phyloP scores from a whole-genome alignment of 2,797 vertebrate genomes.

The Enteromius viviparus region DNA sequence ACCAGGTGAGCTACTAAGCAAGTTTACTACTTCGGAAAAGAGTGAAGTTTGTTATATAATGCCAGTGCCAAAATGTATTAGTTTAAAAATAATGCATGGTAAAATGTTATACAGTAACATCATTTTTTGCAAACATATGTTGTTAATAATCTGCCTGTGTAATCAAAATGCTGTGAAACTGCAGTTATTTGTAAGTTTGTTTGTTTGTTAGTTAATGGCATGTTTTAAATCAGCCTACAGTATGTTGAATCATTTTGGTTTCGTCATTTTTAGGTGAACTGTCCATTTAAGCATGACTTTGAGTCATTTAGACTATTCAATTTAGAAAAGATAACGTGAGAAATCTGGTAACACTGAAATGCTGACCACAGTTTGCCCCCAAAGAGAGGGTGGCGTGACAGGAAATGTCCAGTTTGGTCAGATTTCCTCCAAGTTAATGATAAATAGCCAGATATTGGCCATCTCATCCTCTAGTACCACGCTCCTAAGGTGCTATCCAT shows the following conservation, averaged over 20 bases:
- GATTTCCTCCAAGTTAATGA: constrained; percentile 65
- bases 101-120: background rate
- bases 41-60: background rate
- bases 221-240: background rate
- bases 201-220: background rate
- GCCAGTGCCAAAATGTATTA: background rate
- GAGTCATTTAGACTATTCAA: constrained; percentile 56
- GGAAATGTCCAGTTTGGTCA: constrained; percentile 40
- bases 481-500: constrained; percentile 68
- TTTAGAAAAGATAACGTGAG: too few species aligned
- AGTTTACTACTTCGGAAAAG: background rate
- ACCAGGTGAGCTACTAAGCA: background rate
- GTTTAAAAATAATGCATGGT: background rate
- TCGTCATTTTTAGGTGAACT: background rate
- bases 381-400: constrained; percentile 32
- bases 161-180: background rate
- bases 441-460: constrained; percentile 67
- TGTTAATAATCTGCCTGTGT: background rate
- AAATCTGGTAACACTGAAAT: constrained; percentile 70
- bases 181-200: background rate
- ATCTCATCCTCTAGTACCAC: constrained; percentile 67
- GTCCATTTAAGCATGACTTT: constrained; percentile 25
- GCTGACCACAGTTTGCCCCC: constrained; percentile 20
- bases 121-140: background rate
- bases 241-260: background rate